Conservation (phyloP, 2,113 vertebrate species). For the Upupa epops region DNA sequence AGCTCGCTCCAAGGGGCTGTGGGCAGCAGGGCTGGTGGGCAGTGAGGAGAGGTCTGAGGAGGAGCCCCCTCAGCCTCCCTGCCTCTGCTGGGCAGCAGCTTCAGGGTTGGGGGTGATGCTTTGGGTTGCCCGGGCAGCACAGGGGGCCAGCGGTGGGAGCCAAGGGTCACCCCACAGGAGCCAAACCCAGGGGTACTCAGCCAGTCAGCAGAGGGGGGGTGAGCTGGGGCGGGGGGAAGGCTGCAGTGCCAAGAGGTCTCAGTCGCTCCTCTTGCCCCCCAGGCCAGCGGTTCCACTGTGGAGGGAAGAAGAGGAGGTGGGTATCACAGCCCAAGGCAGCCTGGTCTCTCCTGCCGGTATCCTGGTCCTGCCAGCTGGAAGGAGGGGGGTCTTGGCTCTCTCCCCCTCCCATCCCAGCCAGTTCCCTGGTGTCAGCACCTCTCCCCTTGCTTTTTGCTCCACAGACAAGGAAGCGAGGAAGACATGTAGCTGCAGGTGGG, state of each 20-base stretch:
- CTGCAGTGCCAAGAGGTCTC: not conserved
- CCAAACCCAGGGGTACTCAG: not conserved
- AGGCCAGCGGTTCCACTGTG: constrained; percentile 83
- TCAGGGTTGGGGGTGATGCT: not conserved
- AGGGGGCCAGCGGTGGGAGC: not conserved
- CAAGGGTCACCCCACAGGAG: not conserved
- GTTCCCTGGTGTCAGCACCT: rapidly evolving
- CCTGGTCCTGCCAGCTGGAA: not conserved
- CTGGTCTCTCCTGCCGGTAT: not conserved
- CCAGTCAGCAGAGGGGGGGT: too few species aligned
- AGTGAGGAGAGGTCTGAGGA: too few species aligned
- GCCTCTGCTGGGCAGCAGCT: not conserved
- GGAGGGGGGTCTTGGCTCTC: rapidly evolving
- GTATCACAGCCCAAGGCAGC: not conserved
- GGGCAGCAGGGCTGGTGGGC: rapidly evolving
- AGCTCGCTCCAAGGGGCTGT: rapidly evolving
- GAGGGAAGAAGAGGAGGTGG: constrained; percentile 75
- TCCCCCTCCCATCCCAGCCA: rapidly evolving
- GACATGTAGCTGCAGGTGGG: constrained; percentile 55
- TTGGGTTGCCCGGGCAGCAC: not conserved
- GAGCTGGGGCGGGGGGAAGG: not conserved
- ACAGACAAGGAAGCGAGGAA: not conserved
- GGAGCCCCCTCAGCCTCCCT: too few species aligned
- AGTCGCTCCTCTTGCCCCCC: not conserved
- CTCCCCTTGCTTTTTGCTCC: not conserved